Evolutionary conservation across 2,797 vertebrate genomes (phyloP).

Genomic region (Pristis pectinata): DNA sequence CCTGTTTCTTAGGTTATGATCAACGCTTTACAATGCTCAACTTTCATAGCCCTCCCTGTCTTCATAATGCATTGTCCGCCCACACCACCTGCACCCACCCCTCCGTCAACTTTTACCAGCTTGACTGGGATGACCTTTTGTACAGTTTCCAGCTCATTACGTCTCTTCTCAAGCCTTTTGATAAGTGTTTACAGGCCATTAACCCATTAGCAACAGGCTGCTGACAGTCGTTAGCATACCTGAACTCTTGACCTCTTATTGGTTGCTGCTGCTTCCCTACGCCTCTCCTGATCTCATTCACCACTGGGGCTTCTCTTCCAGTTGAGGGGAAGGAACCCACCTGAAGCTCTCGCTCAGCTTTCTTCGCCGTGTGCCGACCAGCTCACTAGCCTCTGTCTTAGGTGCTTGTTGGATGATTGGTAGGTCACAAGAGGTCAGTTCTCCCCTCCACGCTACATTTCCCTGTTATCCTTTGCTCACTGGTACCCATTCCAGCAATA

Average conservation of each 20-base stretch:
- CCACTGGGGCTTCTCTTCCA: background rate
- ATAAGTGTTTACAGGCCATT: slow-evolving; percentile 13
- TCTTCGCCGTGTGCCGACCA: background rate
- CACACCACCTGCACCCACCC: background rate
- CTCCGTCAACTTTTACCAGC: background rate
- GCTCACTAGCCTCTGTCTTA: too few relatives aligned
- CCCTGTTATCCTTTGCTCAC: background rate
- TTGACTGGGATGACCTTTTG: background rate
- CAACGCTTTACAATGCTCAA: background rate
- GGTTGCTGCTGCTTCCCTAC: background rate
- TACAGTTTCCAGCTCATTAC: background rate
- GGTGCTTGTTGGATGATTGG: background rate
- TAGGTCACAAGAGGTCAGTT: background rate
- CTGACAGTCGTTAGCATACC: background rate
- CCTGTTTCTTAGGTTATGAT: too few relatives aligned
- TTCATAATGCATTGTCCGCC: background rate
- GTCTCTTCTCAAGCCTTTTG: background rate
- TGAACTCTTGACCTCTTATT: background rate
- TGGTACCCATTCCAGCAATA: background rate
- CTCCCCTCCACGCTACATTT: background rate
- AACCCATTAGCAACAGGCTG: background rate
- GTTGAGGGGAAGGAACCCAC: background rate
- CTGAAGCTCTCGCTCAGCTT: background rate
- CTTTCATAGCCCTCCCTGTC: background rate
- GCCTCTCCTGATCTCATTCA: background rate